Evolutionary conservation across 2,888 invertebrate genomes (phyloP), one percentile per base, ranked within the genome.

Genomic region (Archips xylosteana): DNA sequence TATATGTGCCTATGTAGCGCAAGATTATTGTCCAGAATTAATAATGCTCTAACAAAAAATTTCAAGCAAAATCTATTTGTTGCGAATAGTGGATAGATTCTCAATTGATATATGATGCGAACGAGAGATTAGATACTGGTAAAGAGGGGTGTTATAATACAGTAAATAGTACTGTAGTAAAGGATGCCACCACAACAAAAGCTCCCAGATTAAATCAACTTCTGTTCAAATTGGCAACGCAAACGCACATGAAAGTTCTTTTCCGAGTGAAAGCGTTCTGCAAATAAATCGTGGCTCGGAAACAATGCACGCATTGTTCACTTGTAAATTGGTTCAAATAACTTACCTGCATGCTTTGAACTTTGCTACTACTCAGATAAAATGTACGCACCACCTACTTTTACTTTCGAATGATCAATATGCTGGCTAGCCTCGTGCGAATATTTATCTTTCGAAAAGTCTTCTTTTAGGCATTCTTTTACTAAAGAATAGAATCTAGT

Each of bases 271-370:
- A 92, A 92, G 89, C 86, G 83, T 83, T 80, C 84, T 82, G 86
- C 84, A 89, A 91, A 91, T 89, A 92, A 90, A 90, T 90, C 84
- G 86, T 82, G 83, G 80, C 85, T 82, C 78, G 82, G 83, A 90
- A 92, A 94, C 93, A 94, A 94, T 92, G 90, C 87, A 85, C 82
- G 90, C 88, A 92, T 93, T 93, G 94, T 93, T 92, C 84, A 79
- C 76, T 87, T 83, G 85, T 86, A 89, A 91, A 92, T 88, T 91
- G 87, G 82, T 85, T 85, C 84, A 85, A 86, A 89, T 87, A 88
- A 89, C 87, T 90, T 82, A 84, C 81, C 80, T 81, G 79, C 75
- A 79, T 75, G 73, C 78, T 83, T 81, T 83, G 83, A 87, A 85
- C 83, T 85, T 83, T 82, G 79, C 78, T 79, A 83, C 79, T 78